A percentile compares a stretch with the other conserved stretches of the same genome.
phyloP scores from a whole-genome alignment of 2,113 vertebrate genomes.

The Otolemur garnettii region DNA sequence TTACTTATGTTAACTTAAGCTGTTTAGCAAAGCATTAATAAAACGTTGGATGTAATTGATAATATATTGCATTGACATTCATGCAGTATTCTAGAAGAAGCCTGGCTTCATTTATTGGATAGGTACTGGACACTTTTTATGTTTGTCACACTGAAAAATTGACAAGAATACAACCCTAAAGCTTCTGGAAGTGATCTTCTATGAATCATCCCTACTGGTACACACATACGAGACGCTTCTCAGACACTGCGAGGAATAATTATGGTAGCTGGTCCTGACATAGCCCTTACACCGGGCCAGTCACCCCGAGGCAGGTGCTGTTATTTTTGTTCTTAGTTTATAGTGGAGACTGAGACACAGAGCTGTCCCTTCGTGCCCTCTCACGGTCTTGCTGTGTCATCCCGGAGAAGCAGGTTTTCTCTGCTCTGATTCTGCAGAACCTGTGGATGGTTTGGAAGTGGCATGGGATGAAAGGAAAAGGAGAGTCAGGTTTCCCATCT shows the following conservation, averaged over 20 bases:
- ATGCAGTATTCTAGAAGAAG: background rate
- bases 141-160: background rate
- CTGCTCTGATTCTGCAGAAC: background rate
- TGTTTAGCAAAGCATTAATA: background rate
- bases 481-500: background rate
- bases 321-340: background rate
- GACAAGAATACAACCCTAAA: background rate
- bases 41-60: background rate
- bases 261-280: fast-evolving
- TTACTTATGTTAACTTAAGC: no score
- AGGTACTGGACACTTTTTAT: background rate
- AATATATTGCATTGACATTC: background rate
- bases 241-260: background rate
- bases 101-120: background rate
- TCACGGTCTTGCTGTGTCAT: background rate
- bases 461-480: background rate
- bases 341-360: background rate
- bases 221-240: background rate
- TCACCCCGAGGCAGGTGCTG: background rate
- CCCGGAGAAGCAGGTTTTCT: background rate
- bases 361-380: background rate
- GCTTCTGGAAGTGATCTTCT: background rate
- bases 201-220: background rate
- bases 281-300: background rate
- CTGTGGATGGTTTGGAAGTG: background rate